Evolutionary conservation across 1,140 invertebrate genomes (phyloP).

Genomic region (Apis cerana): DNA sequence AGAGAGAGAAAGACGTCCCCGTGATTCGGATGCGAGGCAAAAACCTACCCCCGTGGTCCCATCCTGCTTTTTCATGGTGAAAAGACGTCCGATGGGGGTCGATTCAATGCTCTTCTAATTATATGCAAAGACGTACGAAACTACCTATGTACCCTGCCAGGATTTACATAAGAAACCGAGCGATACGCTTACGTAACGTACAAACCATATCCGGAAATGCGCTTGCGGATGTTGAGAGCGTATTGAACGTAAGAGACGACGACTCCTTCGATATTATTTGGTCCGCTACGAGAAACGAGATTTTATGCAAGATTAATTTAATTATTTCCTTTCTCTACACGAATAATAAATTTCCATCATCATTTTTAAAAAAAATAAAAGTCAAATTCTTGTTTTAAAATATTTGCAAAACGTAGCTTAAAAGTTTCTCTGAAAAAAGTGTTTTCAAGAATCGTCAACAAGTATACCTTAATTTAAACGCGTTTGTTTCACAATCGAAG

Average conservation of each 20-base stretch:
- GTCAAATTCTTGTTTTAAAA: too few relatives aligned
- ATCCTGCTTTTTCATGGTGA: constrained; percentile 72
- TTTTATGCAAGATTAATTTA: background rate
- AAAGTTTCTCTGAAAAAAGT: too few relatives aligned
- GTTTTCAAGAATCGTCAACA: too few relatives aligned
- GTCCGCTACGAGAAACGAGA: background rate
- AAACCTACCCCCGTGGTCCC: constrained; percentile 57
- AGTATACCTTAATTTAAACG: too few relatives aligned
- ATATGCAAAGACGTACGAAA: constrained; percentile 74
- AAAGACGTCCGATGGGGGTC: constrained; percentile 68
- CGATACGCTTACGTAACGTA: constrained; percentile 57
- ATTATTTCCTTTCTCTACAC: background rate
- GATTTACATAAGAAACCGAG: constrained; percentile 35
- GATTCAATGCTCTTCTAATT: constrained; percentile 76
- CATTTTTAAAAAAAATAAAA: too few relatives aligned
- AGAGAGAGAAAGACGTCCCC: constrained; percentile 36
- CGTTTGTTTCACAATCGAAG: too few relatives aligned
- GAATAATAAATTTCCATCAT: too few relatives aligned
- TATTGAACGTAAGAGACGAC: constrained; percentile 14
- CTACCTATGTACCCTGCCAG: constrained; percentile 50
- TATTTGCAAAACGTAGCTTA: too few relatives aligned
- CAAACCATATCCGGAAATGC: constrained; percentile 48
- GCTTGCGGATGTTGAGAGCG: constrained; percentile 26
- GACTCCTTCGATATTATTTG: constrained; percentile 3
- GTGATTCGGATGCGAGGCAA: constrained; percentile 60